Percentiles rank a stretch among this genome's conserved stretches.
phyloP scores from a whole-genome alignment of 2,888 invertebrate species.

The Liodrosophila aerea region DNA sequence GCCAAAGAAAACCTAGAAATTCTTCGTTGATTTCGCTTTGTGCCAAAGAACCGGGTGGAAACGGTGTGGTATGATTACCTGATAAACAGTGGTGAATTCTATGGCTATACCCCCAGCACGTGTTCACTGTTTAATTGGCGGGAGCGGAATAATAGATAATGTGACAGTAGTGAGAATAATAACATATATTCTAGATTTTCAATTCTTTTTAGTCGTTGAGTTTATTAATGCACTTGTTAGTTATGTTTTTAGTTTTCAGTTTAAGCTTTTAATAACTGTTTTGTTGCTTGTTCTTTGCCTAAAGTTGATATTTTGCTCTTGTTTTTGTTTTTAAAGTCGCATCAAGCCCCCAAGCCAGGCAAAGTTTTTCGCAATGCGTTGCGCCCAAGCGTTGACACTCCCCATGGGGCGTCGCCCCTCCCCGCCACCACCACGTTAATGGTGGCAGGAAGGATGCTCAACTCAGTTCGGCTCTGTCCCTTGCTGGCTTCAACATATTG shows the following conservation, averaged over 20 bases:
- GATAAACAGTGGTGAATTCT: slow-evolving; percentile 53
- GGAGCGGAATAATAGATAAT: slow-evolving; percentile 3
- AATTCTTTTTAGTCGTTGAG: not conserved
- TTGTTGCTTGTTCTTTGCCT: slow-evolving; percentile 47
- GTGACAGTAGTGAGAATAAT: not conserved
- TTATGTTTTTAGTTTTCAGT: slow-evolving; percentile 18
- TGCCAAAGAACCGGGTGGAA: slow-evolving; percentile 41
- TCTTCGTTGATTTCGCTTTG: slow-evolving; percentile 58
- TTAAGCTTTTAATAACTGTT: slow-evolving; percentile 21
- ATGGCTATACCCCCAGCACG: slow-evolving; percentile 18
- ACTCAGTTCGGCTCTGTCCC: no score
- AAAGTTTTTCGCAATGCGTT: slow-evolving; percentile 56
- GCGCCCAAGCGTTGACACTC: slow-evolving; percentile 3
- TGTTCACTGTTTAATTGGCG: slow-evolving; percentile 28
- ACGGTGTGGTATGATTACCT: slow-evolving; percentile 45
- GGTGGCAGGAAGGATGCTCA: not conserved
- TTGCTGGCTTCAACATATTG: slow-evolving; percentile 36
- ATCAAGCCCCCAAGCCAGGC: slow-evolving; percentile 49
- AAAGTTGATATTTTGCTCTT: slow-evolving; percentile 42
- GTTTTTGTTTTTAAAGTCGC: slow-evolving; percentile 62
- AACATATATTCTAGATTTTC: not conserved
- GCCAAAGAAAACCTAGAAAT: slow-evolving; percentile 78
- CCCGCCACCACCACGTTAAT: no score
- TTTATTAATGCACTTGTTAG: not conserved
- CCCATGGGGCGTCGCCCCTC: slow-evolving; percentile 1